Evolutionary conservation across 2,888 invertebrate genomes (phyloP).

Genomic region (Platerodrilus igneus): DNA sequence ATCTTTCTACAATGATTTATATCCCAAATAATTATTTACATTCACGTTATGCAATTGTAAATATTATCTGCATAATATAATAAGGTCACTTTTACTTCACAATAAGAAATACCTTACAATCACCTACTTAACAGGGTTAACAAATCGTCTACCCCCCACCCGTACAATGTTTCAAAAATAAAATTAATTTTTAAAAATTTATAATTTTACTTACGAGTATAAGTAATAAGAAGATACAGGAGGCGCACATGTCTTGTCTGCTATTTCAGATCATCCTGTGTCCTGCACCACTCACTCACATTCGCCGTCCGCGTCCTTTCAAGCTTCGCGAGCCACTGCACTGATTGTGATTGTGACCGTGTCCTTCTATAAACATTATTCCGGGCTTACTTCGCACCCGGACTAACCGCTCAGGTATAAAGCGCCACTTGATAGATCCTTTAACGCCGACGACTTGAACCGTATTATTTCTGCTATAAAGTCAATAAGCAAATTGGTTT

Average conservation of each 20-base stretch:
- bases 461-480: no score
- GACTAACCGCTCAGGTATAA: conserved; percentile 19
- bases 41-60: no score
- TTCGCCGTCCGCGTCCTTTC: conserved; percentile 39
- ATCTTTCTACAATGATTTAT: no score
- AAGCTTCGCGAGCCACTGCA: conserved; percentile 41
- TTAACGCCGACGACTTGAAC: conserved; percentile 19
- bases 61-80: no score
- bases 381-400: conserved; percentile 25
- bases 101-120: no score
- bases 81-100: no score
- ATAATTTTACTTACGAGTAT: conserved; percentile 31
- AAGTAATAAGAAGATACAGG: conserved; percentile 38
- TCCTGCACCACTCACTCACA: conserved; percentile 40
- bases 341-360: conserved; percentile 12
- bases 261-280: conserved; percentile 40
- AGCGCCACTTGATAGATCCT: conserved; percentile 24
- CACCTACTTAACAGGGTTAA: no score
- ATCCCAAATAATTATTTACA: no score
- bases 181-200: no score
- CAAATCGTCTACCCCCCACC: no score
- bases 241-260: conserved; percentile 43
- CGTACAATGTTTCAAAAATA: no score
- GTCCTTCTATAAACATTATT: conserved; percentile 10
- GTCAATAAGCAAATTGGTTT: no score